Base-by-base conservation (phyloP, 2,113 vertebrate genomes). In the Lophius piscatorius region DNA sequence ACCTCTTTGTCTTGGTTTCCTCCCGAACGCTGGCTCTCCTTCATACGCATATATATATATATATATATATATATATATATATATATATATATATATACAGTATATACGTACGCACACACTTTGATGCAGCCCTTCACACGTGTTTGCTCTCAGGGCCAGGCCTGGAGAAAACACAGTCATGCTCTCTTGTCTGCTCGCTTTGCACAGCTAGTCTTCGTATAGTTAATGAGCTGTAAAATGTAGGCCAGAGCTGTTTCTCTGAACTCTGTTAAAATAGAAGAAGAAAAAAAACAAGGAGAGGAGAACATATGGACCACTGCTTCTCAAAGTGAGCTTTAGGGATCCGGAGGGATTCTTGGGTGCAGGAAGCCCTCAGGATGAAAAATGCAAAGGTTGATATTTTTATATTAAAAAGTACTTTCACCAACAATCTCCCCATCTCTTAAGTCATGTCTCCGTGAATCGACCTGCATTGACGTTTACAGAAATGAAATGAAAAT, bases 141-240 rank as follows among this genome's bases (percentile, higher is more conserved):
- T 68, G 56, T 41, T 23, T 13, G 36, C 63, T 56, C 64, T 54
- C 45, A n/a, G 44, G 47, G 34, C 22, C 45, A 12, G 17, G 63
- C 66, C 60, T 41, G 38, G 29, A 79, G 46, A 74, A 51, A 70
- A 36, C 51, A 57, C 65, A 77, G 47, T 51, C 64, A 70, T 67
- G 64, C 40, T 66, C 38, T 62, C 39, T n/a, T 71, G 49, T 71
- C 76, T 63, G 44, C 72, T 64, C 67, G 61, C 73, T 84, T 67
- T 67, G 66, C 74, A 73, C 74, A 71, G 73, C 56, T 64, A 68
- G 64, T 82, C 63, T 79, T 80, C 34, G 7, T 74, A 61, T 76
- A 63, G 67, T 65, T 88, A 86, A 88, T 87, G 70, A 83, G 70
- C 73, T 81, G 82, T 78, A 58, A 84, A 80, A 86, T 88, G 72